A percentile compares a stretch with the other conserved stretches of the same genome.
Evolutionary conservation across 2,888 invertebrate species (phyloP).

Genomic region (Zeuzera pyrina): DNA sequence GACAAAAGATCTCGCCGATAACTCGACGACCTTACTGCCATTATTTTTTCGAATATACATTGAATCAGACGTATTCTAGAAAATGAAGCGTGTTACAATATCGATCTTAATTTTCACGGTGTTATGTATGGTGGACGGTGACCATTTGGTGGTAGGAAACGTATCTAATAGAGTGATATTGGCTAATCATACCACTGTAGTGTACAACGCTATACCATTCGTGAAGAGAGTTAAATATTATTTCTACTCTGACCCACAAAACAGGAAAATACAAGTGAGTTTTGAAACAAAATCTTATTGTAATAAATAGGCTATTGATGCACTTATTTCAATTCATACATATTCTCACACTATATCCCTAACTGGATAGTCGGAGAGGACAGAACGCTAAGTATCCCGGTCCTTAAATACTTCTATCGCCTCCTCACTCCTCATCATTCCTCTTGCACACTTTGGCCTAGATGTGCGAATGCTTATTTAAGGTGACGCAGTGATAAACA

Average conservation of each 20-base stretch:
- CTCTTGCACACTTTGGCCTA: too few relatives aligned
- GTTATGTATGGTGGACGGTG: constrained; percentile 10
- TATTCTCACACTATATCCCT: too few relatives aligned
- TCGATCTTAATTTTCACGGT: background rate
- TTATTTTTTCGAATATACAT: background rate
- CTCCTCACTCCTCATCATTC: too few relatives aligned
- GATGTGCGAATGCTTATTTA: too few relatives aligned
- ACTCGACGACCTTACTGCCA: constrained; percentile 6
- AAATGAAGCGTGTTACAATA: constrained; percentile 4
- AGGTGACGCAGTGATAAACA: too few relatives aligned
- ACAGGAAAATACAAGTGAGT: constrained; percentile 34
- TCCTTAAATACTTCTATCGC: too few relatives aligned
- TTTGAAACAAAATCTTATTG: background rate
- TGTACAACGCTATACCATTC: constrained; percentile 45
- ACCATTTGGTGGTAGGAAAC: constrained; percentile 32
- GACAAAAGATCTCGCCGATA: constrained; percentile 1
- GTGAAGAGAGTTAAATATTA: constrained; percentile 48
- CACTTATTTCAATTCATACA: background rate
- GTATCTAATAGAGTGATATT: constrained; percentile 25
- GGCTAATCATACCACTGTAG: constrained; percentile 24
- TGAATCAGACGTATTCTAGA: background rate
- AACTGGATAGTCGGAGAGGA: too few relatives aligned
- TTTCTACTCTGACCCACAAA: constrained; percentile 33
- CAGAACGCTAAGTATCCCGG: too few relatives aligned
- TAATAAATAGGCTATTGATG: background rate